phyloP scores from a whole-genome alignment of 2,888 invertebrate species.

The Yponomeuta sedellus region DNA sequence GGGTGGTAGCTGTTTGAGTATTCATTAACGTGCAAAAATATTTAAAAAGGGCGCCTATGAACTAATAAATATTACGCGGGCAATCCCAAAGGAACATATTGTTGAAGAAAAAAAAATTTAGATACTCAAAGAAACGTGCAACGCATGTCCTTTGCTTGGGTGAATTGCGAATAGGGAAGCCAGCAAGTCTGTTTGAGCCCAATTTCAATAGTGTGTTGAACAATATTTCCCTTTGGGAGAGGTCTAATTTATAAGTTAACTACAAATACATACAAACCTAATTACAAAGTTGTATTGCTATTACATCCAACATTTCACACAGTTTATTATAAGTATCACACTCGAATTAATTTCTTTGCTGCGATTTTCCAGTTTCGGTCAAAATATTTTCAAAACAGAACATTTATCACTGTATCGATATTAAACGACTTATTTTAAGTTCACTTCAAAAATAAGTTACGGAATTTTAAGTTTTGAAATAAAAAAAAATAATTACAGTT shows the following conservation, averaged over 20 bases:
- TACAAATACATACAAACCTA: constrained; percentile 11
- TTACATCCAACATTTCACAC: not conserved
- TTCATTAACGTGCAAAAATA: constrained; percentile 32
- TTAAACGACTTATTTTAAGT: too few species aligned
- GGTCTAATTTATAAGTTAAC: constrained; percentile 6
- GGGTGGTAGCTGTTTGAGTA: constrained; percentile 56
- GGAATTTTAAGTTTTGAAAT: too few species aligned
- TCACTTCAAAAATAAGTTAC: too few species aligned
- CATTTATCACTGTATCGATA: too few species aligned
- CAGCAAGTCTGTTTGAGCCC: constrained; percentile 1
- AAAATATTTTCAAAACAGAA: too few species aligned
- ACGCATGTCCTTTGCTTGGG: not conserved
- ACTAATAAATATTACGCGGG: constrained; percentile 30
- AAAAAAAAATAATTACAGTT: too few species aligned
- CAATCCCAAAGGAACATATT: constrained; percentile 61
- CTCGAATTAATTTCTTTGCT: not conserved
- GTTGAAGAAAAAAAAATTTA: constrained; percentile 17
- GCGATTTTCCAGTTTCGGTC: not conserved
- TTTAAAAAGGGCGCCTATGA: constrained; percentile 31
- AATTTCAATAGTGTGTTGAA: constrained; percentile 18
- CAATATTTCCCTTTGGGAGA: constrained; percentile 15
- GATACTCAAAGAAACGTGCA: constrained; percentile 15
- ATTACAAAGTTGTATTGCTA: not conserved
- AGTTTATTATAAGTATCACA: constrained; percentile 2
- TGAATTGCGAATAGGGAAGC: not conserved